These are phyloP conservation scores for Phylloscopus collybita DNA, from an alignment of 2,797 vertebrate genomes.

Conservation along the genomic window DNA sequence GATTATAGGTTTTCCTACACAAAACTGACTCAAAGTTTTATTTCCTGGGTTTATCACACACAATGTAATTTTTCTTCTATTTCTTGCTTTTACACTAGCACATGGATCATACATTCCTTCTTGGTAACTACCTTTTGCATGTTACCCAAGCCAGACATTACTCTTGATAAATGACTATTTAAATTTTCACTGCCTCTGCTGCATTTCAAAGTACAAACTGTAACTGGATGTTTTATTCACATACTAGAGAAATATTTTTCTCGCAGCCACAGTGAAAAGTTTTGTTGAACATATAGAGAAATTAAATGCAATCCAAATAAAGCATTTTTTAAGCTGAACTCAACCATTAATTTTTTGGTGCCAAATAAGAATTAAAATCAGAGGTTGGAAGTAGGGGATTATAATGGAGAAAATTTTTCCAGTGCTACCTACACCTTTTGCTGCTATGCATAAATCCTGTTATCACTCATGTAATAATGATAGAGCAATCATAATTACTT, in stretches of 20 bases:
- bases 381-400: neutral
- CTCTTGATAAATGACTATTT: conserved; percentile 37
- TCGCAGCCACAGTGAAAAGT: neutral
- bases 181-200: conserved; percentile 33
- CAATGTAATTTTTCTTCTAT: neutral
- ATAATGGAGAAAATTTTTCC: conserved; percentile 12
- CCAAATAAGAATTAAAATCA: conserved; percentile 12
- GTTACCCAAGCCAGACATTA: conserved; percentile 9
- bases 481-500: neutral
- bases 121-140: neutral
- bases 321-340: conserved; percentile 1
- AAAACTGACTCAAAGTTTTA: conserved; percentile 17
- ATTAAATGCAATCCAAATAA: conserved; percentile 41
- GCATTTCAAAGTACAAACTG: neutral
- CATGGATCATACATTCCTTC: neutral
- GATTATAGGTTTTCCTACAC: neutral
- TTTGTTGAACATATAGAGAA: neutral
- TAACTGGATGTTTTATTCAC: conserved; percentile 22
- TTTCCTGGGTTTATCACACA: neutral
- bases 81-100: neutral
- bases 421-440: neutral
- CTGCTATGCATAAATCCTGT: neutral
- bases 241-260: neutral
- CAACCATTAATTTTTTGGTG: neutral
- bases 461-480: neutral